These are phyloP conservation scores for Drepana falcataria DNA, from an alignment of 2,888 invertebrate genomes.

Conservation along the genomic window DNA sequence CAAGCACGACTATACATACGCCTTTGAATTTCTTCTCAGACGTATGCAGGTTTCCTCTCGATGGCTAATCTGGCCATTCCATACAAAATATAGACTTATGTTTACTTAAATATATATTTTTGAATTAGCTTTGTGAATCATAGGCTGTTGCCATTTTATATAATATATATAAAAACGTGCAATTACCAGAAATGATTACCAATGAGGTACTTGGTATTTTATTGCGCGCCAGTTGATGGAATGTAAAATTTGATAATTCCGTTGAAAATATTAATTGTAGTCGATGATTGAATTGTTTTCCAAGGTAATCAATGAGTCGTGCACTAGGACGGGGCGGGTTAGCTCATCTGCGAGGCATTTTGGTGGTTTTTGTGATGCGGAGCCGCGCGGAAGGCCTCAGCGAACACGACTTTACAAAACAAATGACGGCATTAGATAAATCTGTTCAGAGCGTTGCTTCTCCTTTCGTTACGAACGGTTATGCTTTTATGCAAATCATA, in stretches of 20 bases:
- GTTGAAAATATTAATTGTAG: slow-evolving; percentile 60
- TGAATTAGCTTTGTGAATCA: not conserved
- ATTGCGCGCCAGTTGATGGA: slow-evolving; percentile 25
- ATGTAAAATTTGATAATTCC: slow-evolving; percentile 47
- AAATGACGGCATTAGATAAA: slow-evolving; percentile 62
- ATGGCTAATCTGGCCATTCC: not conserved
- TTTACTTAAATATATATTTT: not conserved
- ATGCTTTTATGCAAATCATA: not conserved
- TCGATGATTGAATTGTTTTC: slow-evolving; percentile 70
- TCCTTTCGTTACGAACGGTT: slow-evolving; percentile 12
- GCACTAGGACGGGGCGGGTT: slow-evolving; percentile 68
- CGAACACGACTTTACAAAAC: slow-evolving; percentile 60
- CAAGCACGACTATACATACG: too few species aligned
- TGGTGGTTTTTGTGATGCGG: slow-evolving; percentile 69
- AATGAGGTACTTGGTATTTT: not conserved
- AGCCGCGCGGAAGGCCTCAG: slow-evolving; percentile 63
- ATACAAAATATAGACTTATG: not conserved
- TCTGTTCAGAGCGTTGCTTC: slow-evolving; percentile 20
- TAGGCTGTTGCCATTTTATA: not conserved
- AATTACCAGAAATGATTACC: not conserved
- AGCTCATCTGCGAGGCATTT: slow-evolving; percentile 74
- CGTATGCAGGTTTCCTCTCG: too few species aligned
- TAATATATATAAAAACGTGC: not conserved
- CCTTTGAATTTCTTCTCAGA: too few species aligned
- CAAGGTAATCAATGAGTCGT: slow-evolving; percentile 73